These are phyloP conservation scores for Oscheius sp. DNA, from an alignment of 2,888 invertebrate species.

Conservation along the genomic window DNA sequence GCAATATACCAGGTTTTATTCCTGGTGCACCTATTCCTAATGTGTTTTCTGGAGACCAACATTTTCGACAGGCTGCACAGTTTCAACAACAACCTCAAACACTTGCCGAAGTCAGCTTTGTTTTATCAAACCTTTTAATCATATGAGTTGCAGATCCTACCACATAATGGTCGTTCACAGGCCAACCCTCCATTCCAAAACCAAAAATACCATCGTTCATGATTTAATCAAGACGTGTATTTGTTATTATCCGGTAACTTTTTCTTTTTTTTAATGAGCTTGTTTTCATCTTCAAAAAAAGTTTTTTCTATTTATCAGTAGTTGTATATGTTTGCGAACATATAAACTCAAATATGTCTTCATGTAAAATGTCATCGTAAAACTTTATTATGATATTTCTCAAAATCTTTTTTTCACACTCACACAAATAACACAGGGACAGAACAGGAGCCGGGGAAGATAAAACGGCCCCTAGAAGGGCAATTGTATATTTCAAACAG, in stretches of 20 bases:
- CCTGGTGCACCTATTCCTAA: not conserved
- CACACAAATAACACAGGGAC: slow-evolving; percentile 27
- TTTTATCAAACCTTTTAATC: no score
- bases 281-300: not conserved
- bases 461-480: slow-evolving; percentile 10
- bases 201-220: not conserved
- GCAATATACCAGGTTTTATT: not conserved
- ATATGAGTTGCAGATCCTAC: not conserved
- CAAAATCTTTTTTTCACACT: slow-evolving; percentile 22
- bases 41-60: not conserved
- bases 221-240: slow-evolving; percentile 7
- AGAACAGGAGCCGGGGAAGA: slow-evolving; percentile 22
- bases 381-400: slow-evolving; percentile 27
- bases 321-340: not conserved
- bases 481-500: not conserved
- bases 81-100: not conserved
- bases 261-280: not conserved
- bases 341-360: not conserved
- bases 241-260: not conserved
- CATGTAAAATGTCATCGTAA: not conserved
- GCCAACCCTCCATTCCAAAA: not conserved
- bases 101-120: not conserved
- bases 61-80: not conserved
- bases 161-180: not conserved
- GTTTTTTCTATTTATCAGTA: not conserved